Evolutionary conservation across 2,797 vertebrate species (phyloP).

Genomic region (Chelidonichthys spinosus): DNA sequence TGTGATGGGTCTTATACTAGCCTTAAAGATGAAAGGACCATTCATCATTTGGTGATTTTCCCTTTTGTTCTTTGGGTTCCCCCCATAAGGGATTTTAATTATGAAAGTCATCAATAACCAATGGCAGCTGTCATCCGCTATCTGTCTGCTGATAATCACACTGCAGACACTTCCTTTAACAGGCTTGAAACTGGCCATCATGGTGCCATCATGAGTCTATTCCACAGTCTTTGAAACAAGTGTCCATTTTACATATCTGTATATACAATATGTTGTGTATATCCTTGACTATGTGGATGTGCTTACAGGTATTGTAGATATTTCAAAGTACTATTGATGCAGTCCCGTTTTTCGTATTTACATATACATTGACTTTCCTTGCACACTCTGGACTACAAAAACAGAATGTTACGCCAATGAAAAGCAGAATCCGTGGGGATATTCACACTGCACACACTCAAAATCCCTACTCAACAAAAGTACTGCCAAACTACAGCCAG

Average conservation of each 20-base stretch:
- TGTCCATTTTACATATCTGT: constrained; percentile 32
- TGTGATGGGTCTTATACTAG: constrained; percentile 70
- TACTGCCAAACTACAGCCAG: constrained; percentile 25
- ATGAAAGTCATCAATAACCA: constrained; percentile 87
- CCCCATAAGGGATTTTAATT: constrained; percentile 84
- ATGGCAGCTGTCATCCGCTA: constrained; percentile 84
- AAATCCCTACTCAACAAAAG: constrained; percentile 49
- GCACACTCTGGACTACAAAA: constrained; percentile 36
- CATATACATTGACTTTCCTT: constrained; percentile 64
- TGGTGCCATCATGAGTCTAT: constrained; percentile 23
- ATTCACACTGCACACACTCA: constrained; percentile 24
- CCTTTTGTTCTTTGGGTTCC: constrained; percentile 77
- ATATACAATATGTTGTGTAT: constrained; percentile 26
- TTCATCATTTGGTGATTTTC: constrained; percentile 83
- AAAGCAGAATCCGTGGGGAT: constrained; percentile 37
- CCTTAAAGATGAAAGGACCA: constrained; percentile 78
- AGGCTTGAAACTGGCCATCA: constrained; percentile 48
- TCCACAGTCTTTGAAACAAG: constrained; percentile 38
- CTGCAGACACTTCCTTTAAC: constrained; percentile 62
- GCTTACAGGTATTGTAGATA: constrained; percentile 19
- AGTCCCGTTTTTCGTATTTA: constrained; percentile 51
- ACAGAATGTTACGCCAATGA: constrained; percentile 28
- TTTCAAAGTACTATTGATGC: constrained; percentile 57
- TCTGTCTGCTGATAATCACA: constrained; percentile 81
- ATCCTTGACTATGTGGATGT: constrained; percentile 13